Evolutionary conservation across 2,113 vertebrate genomes (phyloP).

Genomic region (Trinectes maculatus): DNA sequence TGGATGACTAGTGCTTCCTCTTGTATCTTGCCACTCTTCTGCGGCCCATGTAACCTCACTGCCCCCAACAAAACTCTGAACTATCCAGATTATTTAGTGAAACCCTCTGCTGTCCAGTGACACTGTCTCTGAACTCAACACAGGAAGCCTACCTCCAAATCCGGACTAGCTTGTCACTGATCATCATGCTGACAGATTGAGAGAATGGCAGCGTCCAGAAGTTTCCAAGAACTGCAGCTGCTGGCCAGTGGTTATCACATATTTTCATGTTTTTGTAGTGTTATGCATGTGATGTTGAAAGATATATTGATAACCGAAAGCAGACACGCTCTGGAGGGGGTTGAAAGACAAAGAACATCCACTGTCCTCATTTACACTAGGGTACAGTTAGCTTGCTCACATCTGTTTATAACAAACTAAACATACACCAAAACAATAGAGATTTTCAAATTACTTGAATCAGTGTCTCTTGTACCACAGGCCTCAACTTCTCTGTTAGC

Average conservation of each 20-base stretch:
- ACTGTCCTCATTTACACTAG: constrained; percentile 51
- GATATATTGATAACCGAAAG: constrained; percentile 29
- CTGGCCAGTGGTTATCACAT: constrained; percentile 32
- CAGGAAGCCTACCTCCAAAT: constrained; percentile 42
- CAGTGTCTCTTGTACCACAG: constrained; percentile 18
- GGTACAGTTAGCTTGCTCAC: constrained; percentile 29
- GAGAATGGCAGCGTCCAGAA: constrained; percentile 7
- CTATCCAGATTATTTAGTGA: too few relatives aligned
- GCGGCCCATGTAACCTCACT: constrained; percentile 8
- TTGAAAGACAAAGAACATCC: constrained; percentile 43
- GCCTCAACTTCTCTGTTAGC: constrained; percentile 24
- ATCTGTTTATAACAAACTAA: constrained; percentile 47
- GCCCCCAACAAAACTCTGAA: constrained; percentile 13
- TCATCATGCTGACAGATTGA: constrained; percentile 46
- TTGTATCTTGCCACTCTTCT: constrained; percentile 3
- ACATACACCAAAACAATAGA: constrained; percentile 21
- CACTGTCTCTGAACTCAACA: constrained; percentile 36
- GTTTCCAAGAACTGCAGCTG: constrained; percentile 49
- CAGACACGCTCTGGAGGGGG: background rate
- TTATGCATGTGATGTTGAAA: constrained; percentile 41
- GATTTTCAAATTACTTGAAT: constrained; percentile 42
- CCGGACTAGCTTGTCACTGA: constrained; percentile 6
- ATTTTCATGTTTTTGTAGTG: constrained; percentile 38
- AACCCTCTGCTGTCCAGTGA: too few relatives aligned
- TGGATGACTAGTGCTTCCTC: constrained; percentile 10